phyloP scores from a whole-genome alignment of 2,113 vertebrate species.

The Dissostichus mawsoni region DNA sequence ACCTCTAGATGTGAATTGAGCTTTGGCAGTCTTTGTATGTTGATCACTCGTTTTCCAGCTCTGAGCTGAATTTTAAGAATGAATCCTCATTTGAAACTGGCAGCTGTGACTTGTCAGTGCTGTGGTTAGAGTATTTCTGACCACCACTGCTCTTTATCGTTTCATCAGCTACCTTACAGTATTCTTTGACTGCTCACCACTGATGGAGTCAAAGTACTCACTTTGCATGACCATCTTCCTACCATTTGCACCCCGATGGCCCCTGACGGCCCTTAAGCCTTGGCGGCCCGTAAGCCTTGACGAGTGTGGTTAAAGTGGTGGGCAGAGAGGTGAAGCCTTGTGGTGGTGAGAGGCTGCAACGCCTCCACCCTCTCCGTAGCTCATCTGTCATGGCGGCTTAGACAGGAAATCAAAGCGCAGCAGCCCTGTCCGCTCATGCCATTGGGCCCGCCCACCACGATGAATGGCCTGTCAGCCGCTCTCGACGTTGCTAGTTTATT shows the following conservation, averaged over 20 bases:
- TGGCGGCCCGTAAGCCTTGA: background rate
- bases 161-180: constrained; percentile 1
- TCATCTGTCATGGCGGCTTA: constrained; percentile 77
- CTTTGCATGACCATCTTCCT: constrained; percentile 10
- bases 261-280: background rate
- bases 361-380: constrained; percentile 73
- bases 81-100: constrained; percentile 26
- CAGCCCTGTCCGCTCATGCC: constrained; percentile 70
- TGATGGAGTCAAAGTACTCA: constrained; percentile 23
- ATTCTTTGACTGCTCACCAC: background rate
- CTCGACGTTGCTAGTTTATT: constrained; percentile 80
- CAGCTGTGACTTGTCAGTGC: constrained; percentile 8
- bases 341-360: constrained; percentile 67
- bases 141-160: background rate
- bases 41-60: constrained; percentile 19
- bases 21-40: constrained; percentile 36
- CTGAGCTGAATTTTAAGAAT: constrained; percentile 49
- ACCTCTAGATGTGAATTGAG: constrained; percentile 23
- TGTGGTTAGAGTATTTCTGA: constrained; percentile 18
- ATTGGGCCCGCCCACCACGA: constrained; percentile 71
- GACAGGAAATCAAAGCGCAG: constrained; percentile 86
- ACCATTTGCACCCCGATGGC: background rate
- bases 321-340: constrained; percentile 63
- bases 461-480: constrained; percentile 81
- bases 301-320: constrained; percentile 44